A percentile compares a stretch with the other conserved stretches of the same genome.
phyloP scores from a whole-genome alignment of 2,797 vertebrate genomes.

The Labeo calbasu region DNA sequence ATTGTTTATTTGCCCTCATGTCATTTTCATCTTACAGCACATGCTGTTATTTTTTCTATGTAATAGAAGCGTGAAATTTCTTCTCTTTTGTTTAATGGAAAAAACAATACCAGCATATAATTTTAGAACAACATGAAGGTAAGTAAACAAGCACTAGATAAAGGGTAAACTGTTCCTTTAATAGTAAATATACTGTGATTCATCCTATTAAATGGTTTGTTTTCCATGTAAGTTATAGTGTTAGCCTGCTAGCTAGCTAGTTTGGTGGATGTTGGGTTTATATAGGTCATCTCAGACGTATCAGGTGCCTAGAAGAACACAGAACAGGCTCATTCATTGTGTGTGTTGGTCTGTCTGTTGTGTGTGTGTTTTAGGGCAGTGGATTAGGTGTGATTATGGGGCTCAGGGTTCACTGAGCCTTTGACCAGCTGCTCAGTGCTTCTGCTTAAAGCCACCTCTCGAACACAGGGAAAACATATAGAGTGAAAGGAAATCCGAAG shows the following conservation, averaged over 20 bases:
- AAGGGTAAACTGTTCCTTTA: neutral
- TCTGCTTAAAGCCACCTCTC: slow-evolving; percentile 28
- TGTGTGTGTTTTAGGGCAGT: slow-evolving; percentile 34
- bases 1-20: neutral
- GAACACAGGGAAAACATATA: neutral
- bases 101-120: neutral
- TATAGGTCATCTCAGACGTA: neutral
- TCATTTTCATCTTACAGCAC: neutral
- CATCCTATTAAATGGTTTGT: neutral
- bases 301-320: slow-evolving; percentile 28
- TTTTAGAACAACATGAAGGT: neutral
- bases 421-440: slow-evolving; percentile 50
- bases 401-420: slow-evolving; percentile 47
- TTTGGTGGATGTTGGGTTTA: neutral
- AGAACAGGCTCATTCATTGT: slow-evolving; percentile 9
- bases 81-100: neutral
- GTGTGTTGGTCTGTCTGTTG: neutral
- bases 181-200: neutral
- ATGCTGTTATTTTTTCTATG: neutral
- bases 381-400: slow-evolving; percentile 57
- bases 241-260: neutral
- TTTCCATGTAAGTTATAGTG: neutral
- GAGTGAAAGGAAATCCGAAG: neutral
- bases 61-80: neutral
- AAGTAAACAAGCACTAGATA: neutral